A percentile compares a stretch with the other conserved stretches of the same genome.
Conservation (phyloP, 2,888 invertebrate species). For the Melieria crassipennis region DNA sequence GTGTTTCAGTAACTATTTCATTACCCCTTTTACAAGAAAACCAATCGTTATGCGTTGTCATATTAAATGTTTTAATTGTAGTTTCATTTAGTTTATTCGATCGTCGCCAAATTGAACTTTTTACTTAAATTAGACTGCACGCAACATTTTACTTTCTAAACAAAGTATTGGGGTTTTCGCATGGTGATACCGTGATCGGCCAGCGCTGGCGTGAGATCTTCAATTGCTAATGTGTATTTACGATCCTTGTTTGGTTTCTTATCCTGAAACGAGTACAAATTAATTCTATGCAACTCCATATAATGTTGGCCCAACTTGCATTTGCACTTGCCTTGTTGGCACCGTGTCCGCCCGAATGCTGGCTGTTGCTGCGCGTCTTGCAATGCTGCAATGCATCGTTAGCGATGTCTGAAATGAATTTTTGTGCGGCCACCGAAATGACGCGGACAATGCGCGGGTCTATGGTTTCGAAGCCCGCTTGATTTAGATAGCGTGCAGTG, state of each 20-base stretch:
- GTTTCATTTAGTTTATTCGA: too few species aligned
- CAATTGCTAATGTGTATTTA: slow-evolving; percentile 92
- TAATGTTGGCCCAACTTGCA: slow-evolving; percentile 3
- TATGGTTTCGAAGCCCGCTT: slow-evolving; percentile 90
- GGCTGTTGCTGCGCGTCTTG: slow-evolving; percentile 85
- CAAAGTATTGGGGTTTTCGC: slow-evolving; percentile 93
- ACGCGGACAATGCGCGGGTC: slow-evolving; percentile 91
- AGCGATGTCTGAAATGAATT: slow-evolving; percentile 96
- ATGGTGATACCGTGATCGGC: slow-evolving; percentile 96
- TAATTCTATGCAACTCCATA: slow-evolving; percentile 31
- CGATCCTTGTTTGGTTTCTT: slow-evolving; percentile 74
- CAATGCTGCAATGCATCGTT: slow-evolving; percentile 98
- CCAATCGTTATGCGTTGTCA: too few species aligned
- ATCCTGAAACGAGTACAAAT: slow-evolving; percentile 53
- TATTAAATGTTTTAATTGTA: too few species aligned
- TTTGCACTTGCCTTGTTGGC: slow-evolving; percentile 67
- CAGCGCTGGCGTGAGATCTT: slow-evolving; percentile 92
- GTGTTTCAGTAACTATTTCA: too few species aligned
- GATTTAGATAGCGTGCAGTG: slow-evolving; percentile 82
- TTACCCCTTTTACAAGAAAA: too few species aligned
- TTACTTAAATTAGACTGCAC: not conserved
- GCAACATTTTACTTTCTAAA: slow-evolving; percentile 64
- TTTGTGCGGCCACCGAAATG: slow-evolving; percentile 95
- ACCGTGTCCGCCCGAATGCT: slow-evolving; percentile 69
- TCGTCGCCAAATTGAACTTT: not conserved